Evolutionary conservation across 2,113 vertebrate genomes (phyloP).

Genomic region (Caloenas nicobarica): DNA sequence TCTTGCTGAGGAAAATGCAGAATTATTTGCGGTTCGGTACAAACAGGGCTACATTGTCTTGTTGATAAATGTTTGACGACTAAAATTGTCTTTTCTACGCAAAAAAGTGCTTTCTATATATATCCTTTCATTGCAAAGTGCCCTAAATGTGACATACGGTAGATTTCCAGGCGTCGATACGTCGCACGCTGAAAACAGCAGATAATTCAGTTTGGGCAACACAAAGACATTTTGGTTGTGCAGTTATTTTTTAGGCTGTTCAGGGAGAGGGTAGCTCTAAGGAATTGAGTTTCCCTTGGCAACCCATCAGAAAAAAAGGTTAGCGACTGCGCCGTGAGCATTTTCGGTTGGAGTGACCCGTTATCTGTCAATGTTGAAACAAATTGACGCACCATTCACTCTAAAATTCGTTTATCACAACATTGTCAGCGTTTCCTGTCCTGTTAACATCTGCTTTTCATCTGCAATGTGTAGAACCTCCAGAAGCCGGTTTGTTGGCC

Average conservation of each 20-base stretch:
- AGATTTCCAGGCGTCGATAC: not conserved
- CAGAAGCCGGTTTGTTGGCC: not conserved
- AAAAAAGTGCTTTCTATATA: not conserved
- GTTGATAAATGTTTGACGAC: not conserved
- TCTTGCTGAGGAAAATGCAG: not conserved
- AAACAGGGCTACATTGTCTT: not conserved
- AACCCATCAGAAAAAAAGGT: not conserved
- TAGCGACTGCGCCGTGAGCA: accelerated
- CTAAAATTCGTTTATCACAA: not conserved
- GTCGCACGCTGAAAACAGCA: not conserved
- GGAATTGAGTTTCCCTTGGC: not conserved
- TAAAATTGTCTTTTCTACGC: accelerated
- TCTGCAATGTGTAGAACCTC: not conserved
- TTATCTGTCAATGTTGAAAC: accelerated
- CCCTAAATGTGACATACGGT: not conserved
- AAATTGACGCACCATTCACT: accelerated
- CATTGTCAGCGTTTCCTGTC: not conserved
- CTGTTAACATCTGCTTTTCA: not conserved
- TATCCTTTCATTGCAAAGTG: not conserved
- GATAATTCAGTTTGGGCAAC: not conserved
- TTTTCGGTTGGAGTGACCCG: not conserved
- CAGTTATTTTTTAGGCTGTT: not conserved
- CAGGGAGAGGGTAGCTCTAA: not conserved
- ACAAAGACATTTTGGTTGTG: not conserved
- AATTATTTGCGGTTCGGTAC: not conserved